Percentiles rank a stretch among this genome's conserved stretches.
phyloP scores from a whole-genome alignment of 2,113 vertebrate genomes.

The Sprattus sprattus region DNA sequence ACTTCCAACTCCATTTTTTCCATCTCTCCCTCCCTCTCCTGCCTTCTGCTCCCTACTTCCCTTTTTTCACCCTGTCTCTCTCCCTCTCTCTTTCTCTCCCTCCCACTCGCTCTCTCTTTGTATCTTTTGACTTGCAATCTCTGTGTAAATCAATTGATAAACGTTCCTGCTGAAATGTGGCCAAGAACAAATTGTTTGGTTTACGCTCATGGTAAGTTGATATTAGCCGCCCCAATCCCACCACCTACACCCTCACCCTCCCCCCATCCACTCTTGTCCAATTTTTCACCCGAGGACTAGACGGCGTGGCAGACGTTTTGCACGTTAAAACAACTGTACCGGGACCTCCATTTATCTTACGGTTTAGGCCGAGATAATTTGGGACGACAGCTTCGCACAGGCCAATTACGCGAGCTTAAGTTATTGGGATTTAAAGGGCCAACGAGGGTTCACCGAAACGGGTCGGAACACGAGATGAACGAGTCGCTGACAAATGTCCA shows the following conservation, averaged over 20 bases:
- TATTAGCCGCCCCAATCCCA: slow-evolving; percentile 45
- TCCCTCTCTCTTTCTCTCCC: neutral
- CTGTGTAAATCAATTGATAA: slow-evolving; percentile 61
- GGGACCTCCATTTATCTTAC: slow-evolving; percentile 6
- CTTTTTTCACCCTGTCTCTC: neutral
- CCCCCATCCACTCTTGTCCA: neutral
- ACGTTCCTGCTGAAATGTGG: slow-evolving; percentile 48
- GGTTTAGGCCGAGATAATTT: neutral
- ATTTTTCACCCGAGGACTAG: neutral
- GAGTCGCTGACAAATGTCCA: neutral
- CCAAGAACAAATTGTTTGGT: slow-evolving; percentile 60
- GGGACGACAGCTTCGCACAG: neutral
- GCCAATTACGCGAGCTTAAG: neutral
- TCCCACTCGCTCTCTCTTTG: slow-evolving; percentile 10
- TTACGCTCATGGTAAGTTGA: slow-evolving; percentile 52
- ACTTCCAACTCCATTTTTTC: neutral
- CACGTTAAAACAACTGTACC: slow-evolving; percentile 12
- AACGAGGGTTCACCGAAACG: neutral
- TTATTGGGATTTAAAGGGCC: slow-evolving; percentile 5
- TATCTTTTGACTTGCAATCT: slow-evolving; percentile 55
- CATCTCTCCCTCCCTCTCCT: neutral
- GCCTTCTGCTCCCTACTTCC: neutral
- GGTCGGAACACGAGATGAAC: neutral
- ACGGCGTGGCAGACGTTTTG: neutral
- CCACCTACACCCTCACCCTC: neutral